Conservation (phyloP, 1,140 invertebrate genomes). For the Aricia agestis region DNA sequence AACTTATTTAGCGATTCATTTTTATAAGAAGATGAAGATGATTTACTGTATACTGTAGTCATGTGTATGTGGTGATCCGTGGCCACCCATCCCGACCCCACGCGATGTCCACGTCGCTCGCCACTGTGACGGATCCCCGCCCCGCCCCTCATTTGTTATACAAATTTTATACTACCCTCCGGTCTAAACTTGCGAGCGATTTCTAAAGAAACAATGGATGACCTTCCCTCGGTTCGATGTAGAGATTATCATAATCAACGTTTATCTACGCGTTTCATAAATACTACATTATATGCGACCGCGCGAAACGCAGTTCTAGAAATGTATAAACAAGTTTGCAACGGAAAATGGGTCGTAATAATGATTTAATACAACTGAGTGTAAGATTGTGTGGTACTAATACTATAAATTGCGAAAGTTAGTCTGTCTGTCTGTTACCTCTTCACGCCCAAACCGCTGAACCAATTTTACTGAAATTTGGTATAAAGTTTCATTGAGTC, state of each 20-base stretch:
- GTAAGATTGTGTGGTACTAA: no score
- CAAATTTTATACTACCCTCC: slow-evolving; percentile 75
- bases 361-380: no score
- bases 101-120: slow-evolving; percentile 44
- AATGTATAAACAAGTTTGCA: not conserved
- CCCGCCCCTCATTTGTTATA: slow-evolving; percentile 75
- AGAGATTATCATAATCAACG: not conserved
- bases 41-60: not conserved
- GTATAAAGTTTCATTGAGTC: no score
- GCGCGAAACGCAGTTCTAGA: not conserved
- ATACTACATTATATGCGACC: not conserved
- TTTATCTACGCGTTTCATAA: not conserved
- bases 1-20: no score
- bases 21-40: no score
- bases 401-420: no score
- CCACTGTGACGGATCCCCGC: slow-evolving; percentile 71
- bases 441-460: no score
- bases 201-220: slow-evolving; percentile 52
- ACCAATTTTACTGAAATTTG: no score
- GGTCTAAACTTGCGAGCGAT: slow-evolving; percentile 46
- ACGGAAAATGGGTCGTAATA: no score
- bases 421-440: no score
- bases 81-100: slow-evolving; percentile 71
- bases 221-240: not conserved
- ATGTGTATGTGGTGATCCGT: not conserved